A percentile compares a stretch with the other conserved stretches of the same genome.
Evolutionary conservation across 2,113 vertebrate genomes (phyloP).

Genomic region (Peucedramus taeniatus): DNA sequence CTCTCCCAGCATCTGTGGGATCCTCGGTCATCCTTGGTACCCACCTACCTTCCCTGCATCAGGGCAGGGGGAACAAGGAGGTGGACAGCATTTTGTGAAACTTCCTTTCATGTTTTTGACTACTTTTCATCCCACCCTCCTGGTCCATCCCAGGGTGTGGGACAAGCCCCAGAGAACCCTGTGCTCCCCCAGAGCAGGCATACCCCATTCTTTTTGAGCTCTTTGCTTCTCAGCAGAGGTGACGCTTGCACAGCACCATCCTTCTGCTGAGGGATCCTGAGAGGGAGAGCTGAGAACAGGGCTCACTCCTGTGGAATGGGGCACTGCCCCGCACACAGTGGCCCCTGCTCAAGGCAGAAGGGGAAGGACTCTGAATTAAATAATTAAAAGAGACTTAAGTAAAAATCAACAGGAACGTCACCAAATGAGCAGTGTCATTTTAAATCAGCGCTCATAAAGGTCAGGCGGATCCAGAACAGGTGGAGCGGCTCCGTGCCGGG

Average conservation of each 20-base stretch:
- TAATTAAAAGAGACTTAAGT: constrained; percentile 66
- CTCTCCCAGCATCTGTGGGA: not conserved
- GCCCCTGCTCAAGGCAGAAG: not conserved
- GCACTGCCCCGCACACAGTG: not conserved
- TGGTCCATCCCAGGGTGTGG: not conserved
- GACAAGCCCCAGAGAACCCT: not conserved
- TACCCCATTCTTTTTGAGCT: fast-evolving
- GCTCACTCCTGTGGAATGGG: fast-evolving
- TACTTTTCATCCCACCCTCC: not conserved
- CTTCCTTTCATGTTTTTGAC: not conserved
- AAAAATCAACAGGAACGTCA: constrained; percentile 70
- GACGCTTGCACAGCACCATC: not conserved
- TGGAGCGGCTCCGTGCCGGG: not conserved
- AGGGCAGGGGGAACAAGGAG: not conserved
- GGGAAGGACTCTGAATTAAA: constrained; percentile 35
- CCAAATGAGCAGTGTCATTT: constrained; percentile 64
- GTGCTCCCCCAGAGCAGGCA: not conserved
- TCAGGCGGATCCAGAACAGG: constrained; percentile 51
- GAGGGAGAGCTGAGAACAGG: fast-evolving
- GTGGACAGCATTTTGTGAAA: not conserved
- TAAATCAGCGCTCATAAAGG: constrained; percentile 62
- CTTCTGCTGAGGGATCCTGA: not conserved
- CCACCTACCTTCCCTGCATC: not conserved
- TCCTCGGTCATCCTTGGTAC: not conserved
- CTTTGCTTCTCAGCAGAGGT: not conserved